Conservation (phyloP, 2,888 invertebrate species). For the Polyploca ridens region DNA sequence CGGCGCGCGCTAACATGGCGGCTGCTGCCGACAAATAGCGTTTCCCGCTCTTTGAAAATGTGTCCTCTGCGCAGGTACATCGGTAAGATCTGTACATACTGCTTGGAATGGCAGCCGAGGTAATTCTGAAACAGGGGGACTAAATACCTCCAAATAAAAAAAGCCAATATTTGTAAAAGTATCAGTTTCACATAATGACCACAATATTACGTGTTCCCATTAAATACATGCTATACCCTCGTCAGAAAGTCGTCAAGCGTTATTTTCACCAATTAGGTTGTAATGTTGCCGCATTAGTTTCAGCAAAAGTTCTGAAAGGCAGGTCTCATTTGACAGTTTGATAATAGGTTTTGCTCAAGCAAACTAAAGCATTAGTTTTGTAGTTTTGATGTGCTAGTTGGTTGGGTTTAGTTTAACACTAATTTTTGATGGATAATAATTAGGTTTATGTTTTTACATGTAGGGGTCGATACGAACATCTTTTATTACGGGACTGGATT, state of each 20-base stretch:
- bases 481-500: too few species aligned
- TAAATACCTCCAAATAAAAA: neutral
- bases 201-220: slow-evolving; percentile 10
- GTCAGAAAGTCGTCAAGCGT: slow-evolving; percentile 13
- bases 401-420: neutral
- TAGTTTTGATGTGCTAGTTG: neutral
- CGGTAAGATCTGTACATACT: too few species aligned
- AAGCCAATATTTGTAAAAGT: neutral
- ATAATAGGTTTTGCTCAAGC: slow-evolving; percentile 10
- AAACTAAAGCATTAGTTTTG: neutral
- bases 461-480: too few species aligned
- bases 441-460: too few species aligned
- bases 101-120: too few species aligned
- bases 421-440: too few species aligned
- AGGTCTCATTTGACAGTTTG: slow-evolving; percentile 13
- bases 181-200: slow-evolving; percentile 12
- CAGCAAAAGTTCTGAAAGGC: slow-evolving; percentile 16
- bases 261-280: slow-evolving; percentile 10
- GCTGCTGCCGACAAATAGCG: too few species aligned
- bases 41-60: too few species aligned
- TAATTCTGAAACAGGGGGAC: too few species aligned
- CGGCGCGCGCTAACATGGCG: too few species aligned
- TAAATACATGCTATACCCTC: slow-evolving; percentile 15
- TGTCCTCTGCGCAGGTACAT: too few species aligned
- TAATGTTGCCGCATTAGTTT: slow-evolving; percentile 11